Base-by-base conservation (phyloP, 1,140 invertebrate species). In the Rhyzopertha dominica region DNA sequence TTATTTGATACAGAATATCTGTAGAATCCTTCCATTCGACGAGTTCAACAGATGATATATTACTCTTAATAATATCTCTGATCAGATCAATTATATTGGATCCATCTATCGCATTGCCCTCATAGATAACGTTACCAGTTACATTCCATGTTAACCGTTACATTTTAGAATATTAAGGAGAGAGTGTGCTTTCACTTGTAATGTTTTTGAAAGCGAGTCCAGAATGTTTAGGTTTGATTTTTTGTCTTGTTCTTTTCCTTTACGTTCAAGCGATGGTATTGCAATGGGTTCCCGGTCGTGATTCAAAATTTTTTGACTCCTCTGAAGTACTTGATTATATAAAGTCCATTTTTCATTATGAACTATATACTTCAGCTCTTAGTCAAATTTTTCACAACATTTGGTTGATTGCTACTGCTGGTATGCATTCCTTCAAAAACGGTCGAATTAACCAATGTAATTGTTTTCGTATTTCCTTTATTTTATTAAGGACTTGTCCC, bases 81-180 rank as follows among this genome's bases (percentile, higher is more conserved):
- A 30, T 30, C 29, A 30, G 17, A 30, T 30, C 29, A 4, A 10
- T 30, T 30, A 30, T 30, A 30, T 10, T 30, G 4, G 29, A 30
- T 14, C 10, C 10, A 4, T 30, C 12, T 14, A 30, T 30, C 10
- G 10, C 10, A 30, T 30, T 10, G 17, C 29, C 10, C 4, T 10
- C 10, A 30, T 30, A 30, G 10, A 10, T 30, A 4, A 30, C 17
- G 10, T 30, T 30, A 4, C 29, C 29, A 5, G 4, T 30, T 30
- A 14, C 29, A 30, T 30, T 30, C 29, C 29, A 30, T 30, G 29
- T 30, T 14, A 30, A 10, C 29, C 29, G 3, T 30, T 30, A 30
- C 10, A 14, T 14, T 5, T 30, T 30, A 30, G 17, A 30, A 30
- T 10, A 10, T 30, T 30, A 30, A 30, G 29, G 13, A 30, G 17